These are phyloP conservation scores for Phengaris alcon DNA, from an alignment of 2,888 invertebrate genomes.

Conservation along the genomic window DNA sequence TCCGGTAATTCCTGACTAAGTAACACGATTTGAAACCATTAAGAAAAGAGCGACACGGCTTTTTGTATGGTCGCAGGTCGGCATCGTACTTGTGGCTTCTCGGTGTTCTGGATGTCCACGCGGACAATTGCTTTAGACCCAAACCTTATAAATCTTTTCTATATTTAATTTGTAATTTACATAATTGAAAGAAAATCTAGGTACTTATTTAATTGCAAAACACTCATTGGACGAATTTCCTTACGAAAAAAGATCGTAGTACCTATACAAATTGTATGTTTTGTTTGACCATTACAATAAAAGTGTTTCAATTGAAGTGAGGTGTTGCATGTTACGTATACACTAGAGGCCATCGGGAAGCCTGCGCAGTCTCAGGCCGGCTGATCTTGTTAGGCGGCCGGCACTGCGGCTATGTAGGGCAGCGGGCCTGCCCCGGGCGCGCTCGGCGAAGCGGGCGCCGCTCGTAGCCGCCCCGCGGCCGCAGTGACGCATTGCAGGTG, in stretches of 20 bases:
- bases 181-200: too few species aligned
- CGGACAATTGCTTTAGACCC: too few species aligned
- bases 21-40: too few species aligned
- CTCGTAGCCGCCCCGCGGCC: slow-evolving; percentile 52
- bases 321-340: slow-evolving; percentile 32
- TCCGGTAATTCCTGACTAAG: too few species aligned
- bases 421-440: slow-evolving; percentile 49
- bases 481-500: slow-evolving; percentile 92
- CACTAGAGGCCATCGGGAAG: slow-evolving; percentile 43
- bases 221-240: not conserved
- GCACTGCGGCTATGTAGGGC: slow-evolving; percentile 62
- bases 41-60: too few species aligned
- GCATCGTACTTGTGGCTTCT: too few species aligned
- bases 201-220: too few species aligned
- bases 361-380: slow-evolving; percentile 43
- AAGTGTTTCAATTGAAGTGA: not conserved
- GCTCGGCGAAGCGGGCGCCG: slow-evolving; percentile 47
- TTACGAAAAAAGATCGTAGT: not conserved
- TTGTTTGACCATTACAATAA: not conserved
- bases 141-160: too few species aligned
- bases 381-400: slow-evolving; percentile 48
- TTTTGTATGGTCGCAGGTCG: too few species aligned
- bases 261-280: not conserved
- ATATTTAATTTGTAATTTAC: too few species aligned
- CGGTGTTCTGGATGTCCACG: too few species aligned